These are phyloP conservation scores for Spinus pinus DNA, from an alignment of 2,797 vertebrate species.

Conservation along the genomic window DNA sequence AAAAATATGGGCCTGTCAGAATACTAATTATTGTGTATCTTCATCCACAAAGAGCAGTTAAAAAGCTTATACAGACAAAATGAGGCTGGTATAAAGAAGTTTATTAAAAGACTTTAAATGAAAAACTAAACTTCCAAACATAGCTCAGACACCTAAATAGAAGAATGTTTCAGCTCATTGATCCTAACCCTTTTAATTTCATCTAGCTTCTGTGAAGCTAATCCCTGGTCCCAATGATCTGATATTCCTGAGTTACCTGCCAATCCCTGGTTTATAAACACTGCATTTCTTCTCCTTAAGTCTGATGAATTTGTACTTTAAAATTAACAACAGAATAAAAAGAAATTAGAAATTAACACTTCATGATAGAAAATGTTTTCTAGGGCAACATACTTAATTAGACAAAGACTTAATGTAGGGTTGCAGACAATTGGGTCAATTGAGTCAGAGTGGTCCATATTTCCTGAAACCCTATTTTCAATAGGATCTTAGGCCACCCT, in stretches of 20 bases:
- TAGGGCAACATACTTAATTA: neutral
- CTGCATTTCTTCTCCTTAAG: neutral
- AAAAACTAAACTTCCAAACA: neutral
- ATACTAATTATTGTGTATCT: neutral
- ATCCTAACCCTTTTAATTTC: neutral
- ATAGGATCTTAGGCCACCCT: neutral
- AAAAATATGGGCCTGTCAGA: neutral
- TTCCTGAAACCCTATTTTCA: neutral
- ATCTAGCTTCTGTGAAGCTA: neutral
- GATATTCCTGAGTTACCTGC: neutral
- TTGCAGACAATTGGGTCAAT: neutral
- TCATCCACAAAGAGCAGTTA: neutral
- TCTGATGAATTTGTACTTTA: neutral
- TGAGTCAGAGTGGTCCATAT: neutral
- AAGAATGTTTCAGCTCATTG: neutral
- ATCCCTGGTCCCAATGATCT: neutral
- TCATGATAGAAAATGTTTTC: neutral
- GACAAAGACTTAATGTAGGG: neutral
- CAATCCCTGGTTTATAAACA: neutral
- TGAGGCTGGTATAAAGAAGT: neutral
- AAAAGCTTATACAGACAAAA: neutral
- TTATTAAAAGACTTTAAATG: neutral
- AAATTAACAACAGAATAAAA: neutral
- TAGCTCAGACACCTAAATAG: neutral
- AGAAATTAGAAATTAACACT: neutral